phyloP scores from a whole-genome alignment of 2,797 vertebrate genomes.

The Amniataba percoides region DNA sequence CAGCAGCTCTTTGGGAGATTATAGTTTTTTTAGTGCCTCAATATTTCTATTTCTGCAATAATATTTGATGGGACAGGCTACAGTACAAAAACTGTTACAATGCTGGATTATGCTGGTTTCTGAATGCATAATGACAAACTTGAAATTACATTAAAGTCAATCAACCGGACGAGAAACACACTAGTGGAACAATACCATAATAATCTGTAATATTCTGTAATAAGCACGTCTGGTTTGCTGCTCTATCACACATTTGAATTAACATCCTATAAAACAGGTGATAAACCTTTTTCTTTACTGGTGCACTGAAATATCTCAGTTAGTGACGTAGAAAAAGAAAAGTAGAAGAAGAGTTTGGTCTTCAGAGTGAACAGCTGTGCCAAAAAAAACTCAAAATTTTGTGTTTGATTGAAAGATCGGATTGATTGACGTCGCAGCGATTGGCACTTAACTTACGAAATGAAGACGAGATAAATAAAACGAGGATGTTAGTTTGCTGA shows the following conservation, averaged over 20 bases:
- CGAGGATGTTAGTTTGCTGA: constrained; percentile 10
- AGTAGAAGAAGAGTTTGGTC: neutral
- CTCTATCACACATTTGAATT: neutral
- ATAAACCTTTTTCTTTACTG: neutral
- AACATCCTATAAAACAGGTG: neutral
- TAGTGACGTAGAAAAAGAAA: neutral
- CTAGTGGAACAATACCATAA: too few relatives aligned
- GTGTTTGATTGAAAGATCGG: neutral
- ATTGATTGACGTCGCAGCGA: constrained; percentile 5
- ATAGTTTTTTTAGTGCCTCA: constrained; percentile 8
- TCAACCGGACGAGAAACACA: neutral
- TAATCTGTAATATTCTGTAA: neutral
- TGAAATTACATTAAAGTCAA: neutral
- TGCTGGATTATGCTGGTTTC: too few relatives aligned
- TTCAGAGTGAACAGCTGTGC: neutral
- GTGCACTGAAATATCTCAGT: neutral
- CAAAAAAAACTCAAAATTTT: neutral
- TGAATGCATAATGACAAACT: neutral
- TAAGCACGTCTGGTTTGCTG: neutral
- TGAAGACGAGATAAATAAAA: neutral
- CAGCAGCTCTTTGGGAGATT: constrained; percentile 29
- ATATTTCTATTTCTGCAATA: constrained; percentile 2
- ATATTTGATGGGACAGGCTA: constrained; percentile 4
- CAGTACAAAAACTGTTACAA: too few relatives aligned
- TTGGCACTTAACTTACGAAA: neutral